phyloP scores from a whole-genome alignment of 2,113 vertebrate species.

The Aix galericulata region DNA sequence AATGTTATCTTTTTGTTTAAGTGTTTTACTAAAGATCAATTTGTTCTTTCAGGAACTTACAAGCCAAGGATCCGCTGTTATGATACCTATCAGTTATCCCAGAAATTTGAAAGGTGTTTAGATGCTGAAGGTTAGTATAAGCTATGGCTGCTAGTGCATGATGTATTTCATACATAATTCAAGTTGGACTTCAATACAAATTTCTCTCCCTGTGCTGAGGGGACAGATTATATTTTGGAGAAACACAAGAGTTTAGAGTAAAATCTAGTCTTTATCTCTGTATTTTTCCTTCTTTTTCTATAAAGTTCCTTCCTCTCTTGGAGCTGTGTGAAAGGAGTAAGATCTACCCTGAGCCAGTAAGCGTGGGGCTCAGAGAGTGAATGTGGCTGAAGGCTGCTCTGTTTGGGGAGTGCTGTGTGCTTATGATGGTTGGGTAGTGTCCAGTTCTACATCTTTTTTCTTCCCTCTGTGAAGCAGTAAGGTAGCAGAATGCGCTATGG shows the following conservation, averaged over 20 bases:
- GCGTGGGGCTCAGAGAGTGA: accelerated
- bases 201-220: background rate
- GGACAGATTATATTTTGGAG: background rate
- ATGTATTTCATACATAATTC: background rate
- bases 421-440: background rate
- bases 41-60: conserved; percentile 87
- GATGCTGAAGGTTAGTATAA: conserved; percentile 90
- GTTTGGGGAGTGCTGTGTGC: accelerated
- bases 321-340: accelerated
- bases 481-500: background rate
- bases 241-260: background rate
- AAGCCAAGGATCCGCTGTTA: conserved; percentile 95
- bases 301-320: background rate
- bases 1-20: background rate
- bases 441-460: background rate
- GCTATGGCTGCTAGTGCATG: background rate
- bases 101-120: conserved; percentile 97
- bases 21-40: background rate
- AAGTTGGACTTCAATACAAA: background rate
- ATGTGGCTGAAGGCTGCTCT: background rate
- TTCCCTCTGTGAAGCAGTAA: background rate
- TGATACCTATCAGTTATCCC: conserved; percentile 93
- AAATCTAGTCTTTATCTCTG: background rate
- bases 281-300: background rate
- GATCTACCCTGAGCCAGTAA: background rate